These are phyloP conservation scores for Desmodus rotundus DNA, from an alignment of 2,113 vertebrate genomes.

Conservation along the genomic window DNA sequence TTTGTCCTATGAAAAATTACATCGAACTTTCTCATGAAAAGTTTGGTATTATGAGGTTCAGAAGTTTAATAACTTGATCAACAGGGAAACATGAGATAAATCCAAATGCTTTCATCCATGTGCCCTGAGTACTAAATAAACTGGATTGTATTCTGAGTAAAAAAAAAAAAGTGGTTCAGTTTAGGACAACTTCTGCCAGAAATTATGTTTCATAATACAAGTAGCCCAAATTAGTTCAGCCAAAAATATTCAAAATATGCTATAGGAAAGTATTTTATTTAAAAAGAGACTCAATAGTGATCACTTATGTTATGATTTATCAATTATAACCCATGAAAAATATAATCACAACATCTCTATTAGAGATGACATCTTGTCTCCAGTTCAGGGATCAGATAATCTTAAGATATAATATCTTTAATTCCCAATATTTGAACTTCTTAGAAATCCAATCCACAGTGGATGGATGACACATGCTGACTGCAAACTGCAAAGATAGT, in stretches of 20 bases:
- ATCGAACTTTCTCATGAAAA: neutral
- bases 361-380: neutral
- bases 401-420: neutral
- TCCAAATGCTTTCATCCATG: neutral
- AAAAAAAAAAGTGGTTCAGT: neutral
- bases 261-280: neutral
- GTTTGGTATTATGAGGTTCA: neutral
- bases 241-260: neutral
- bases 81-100: neutral
- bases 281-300: neutral
- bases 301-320: neutral
- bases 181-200: neutral
- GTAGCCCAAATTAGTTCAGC: neutral
- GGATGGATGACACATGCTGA: neutral
- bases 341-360: neutral
- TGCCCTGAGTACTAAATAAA: neutral
- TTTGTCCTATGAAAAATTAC: neutral
- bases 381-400: neutral
- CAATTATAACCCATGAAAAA: neutral
- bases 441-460: neutral
- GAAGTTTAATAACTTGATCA: neutral
- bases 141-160: neutral
- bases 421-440: neutral
- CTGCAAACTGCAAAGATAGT: neutral
- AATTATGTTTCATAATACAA: neutral